A percentile compares a stretch with the other conserved stretches of the same genome.
These are phyloP conservation scores for Drosophila anomelani DNA, from an alignment of 2,888 invertebrate genomes.

Conservation along the genomic window DNA sequence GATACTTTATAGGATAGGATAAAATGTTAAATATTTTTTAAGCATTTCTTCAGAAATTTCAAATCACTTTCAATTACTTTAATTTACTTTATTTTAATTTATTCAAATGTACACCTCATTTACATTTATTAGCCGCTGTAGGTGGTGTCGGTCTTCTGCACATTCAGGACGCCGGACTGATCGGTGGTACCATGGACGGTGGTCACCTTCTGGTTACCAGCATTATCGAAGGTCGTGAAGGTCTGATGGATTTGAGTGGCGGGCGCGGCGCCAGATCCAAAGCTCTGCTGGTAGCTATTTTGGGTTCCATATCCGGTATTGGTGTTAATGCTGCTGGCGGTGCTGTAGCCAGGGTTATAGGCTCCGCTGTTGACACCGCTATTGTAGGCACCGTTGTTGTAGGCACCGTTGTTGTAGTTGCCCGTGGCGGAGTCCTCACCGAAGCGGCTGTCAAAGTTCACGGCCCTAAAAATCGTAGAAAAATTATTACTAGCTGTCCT, in stretches of 20 bases:
- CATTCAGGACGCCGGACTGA: constrained; percentile 22
- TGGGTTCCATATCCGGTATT: constrained; percentile 3
- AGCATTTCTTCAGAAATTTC: no score
- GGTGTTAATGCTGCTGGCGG: not conserved
- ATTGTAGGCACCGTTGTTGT: constrained; percentile 11
- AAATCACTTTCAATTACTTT: not conserved
- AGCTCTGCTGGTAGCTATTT: constrained; percentile 7
- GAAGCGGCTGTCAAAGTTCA: constrained; percentile 44
- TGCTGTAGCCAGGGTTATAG: constrained; percentile 2
- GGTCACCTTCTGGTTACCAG: constrained; percentile 32
- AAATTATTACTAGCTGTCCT: no score
- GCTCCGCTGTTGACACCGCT: not conserved
- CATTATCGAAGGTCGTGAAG: constrained; percentile 12
- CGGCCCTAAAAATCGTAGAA: not conserved
- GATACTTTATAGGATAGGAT: no score
- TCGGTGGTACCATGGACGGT: constrained; percentile 37
- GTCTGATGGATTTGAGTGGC: constrained; percentile 24
- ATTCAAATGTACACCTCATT: not conserved
- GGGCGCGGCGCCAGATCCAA: constrained; percentile 19
- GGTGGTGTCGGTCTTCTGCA: constrained; percentile 18
- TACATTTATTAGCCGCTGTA: constrained; percentile 11
- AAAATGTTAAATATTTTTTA: not conserved
- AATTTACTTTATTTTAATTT: constrained; percentile 24
- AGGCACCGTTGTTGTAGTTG: not conserved
- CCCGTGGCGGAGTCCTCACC: constrained; percentile 55